Percentiles rank a stretch among this genome's conserved stretches.
These are phyloP conservation scores for Myocastor coypus DNA, from an alignment of 2,113 vertebrate genomes.

Conservation along the genomic window DNA sequence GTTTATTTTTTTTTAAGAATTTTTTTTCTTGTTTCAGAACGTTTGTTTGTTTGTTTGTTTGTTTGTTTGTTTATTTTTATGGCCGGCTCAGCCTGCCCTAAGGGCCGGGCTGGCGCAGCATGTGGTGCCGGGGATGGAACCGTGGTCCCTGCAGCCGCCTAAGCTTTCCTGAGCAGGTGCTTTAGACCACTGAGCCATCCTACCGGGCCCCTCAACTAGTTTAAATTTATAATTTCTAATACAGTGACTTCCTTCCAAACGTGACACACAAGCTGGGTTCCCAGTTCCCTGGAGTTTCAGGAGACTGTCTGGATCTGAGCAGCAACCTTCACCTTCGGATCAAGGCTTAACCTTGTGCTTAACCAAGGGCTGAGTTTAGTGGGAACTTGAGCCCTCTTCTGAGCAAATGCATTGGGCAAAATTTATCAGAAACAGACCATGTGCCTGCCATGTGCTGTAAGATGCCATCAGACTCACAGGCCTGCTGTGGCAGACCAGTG, in stretches of 20 bases:
- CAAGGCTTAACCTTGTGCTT: constrained; percentile 32
- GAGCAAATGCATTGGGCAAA: constrained; percentile 54
- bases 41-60: no score
- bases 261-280: constrained; percentile 1
- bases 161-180: no score
- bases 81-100: no score
- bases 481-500: not conserved
- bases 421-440: constrained; percentile 72
- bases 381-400: constrained; percentile 65
- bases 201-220: no score
- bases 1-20: no score
- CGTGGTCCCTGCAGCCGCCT: no score
- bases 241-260: constrained; percentile 3
- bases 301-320: not conserved
- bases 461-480: not conserved
- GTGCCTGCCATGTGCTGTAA: not conserved
- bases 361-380: constrained; percentile 49
- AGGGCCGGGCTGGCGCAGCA: no score
- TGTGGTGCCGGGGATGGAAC: no score
- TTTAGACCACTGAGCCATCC: no score
- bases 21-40: no score
- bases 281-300: constrained; percentile 49
- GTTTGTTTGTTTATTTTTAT: no score
- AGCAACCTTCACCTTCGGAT: constrained; percentile 62
- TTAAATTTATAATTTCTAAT: constrained; percentile 47